Evolutionary conservation across 2,888 invertebrate genomes (phyloP), one percentile per base, ranked within the genome.

Genomic region (Beris morrisii): DNA sequence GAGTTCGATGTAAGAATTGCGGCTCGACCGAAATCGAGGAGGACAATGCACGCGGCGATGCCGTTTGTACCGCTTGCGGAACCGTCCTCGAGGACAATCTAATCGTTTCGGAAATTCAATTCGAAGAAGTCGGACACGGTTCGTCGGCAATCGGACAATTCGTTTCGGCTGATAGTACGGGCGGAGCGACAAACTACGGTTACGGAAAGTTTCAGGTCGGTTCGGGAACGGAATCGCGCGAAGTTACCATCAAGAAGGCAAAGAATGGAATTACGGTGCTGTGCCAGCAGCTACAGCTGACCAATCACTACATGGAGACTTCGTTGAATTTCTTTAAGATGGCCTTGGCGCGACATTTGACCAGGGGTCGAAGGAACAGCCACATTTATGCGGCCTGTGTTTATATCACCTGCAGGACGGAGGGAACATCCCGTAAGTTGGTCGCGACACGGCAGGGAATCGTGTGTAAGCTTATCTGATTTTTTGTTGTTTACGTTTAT

Each of bases 361-460:
- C 98, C 0, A 87, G 95, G 73, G 98, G 99, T 9, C 84, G 99
- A 44, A 92, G 91, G 72, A 90, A 92, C 70, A 87, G 89, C 12
- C 93, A 95, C 75, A 95, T 98, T 59, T 90, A 96, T 76, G 97
- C 97, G 43, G 97, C 98, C 31, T 99, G 98, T 80, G 91, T 99
- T 3, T 99, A 99, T 77, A 91, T 99, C 77, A 97, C 97, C 0
- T 98, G 98, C 75, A 86, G 98, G 70, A 92, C 93, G 1, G 96
- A 97, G 81, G 93, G 92, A 73, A 97, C 97, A 67, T 90, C 95
- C 71, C 97, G 93, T 93, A 91, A 88, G 88, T 85, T 46, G 5
- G 13, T 6, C n/a, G n/a, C n/a, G n/a, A n/a, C n/a, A n/a, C n/a
- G 6, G 6, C 28, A 9, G 22, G 53, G 13, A 7, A 12, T 12